Percentiles rank a stretch among this genome's conserved stretches.
phyloP scores from a whole-genome alignment of 2,888 invertebrate species.

The Drosophila borealis region DNA sequence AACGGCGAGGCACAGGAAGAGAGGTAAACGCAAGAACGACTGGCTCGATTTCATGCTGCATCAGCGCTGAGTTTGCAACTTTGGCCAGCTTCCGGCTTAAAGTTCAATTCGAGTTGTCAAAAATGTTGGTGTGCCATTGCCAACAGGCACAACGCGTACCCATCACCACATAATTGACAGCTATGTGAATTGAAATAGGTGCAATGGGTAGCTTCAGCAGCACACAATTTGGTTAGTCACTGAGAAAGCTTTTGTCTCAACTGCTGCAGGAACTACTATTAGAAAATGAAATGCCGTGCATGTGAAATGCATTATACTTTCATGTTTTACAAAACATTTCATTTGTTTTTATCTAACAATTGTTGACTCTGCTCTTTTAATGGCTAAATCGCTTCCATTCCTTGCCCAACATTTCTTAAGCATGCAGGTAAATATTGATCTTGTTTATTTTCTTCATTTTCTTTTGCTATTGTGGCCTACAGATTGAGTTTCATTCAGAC shows the following conservation, averaged over 20 bases:
- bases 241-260: too few species aligned
- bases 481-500: conserved; percentile 3
- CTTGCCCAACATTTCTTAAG: neutral
- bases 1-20: neutral
- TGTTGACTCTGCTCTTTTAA: neutral
- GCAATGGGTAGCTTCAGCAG: neutral
- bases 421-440: neutral
- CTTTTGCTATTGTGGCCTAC: neutral
- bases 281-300: neutral
- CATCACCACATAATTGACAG: conserved; percentile 14
- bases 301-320: neutral
- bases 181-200: conserved; percentile 14
- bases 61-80: conserved; percentile 59
- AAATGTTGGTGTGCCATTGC: conserved; percentile 37
- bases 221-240: neutral
- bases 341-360: neutral
- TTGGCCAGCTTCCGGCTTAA: conserved; percentile 38
- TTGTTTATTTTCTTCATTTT: neutral
- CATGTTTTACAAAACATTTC: neutral
- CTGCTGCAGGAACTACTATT: neutral
- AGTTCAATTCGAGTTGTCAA: conserved; percentile 49
- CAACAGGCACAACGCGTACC: conserved; percentile 16
- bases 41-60: conserved; percentile 47
- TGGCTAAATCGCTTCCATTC: neutral
- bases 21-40: conserved; percentile 6